Base-by-base conservation (phyloP, 2,888 invertebrate genomes). In the Clepsis dumicolana region DNA sequence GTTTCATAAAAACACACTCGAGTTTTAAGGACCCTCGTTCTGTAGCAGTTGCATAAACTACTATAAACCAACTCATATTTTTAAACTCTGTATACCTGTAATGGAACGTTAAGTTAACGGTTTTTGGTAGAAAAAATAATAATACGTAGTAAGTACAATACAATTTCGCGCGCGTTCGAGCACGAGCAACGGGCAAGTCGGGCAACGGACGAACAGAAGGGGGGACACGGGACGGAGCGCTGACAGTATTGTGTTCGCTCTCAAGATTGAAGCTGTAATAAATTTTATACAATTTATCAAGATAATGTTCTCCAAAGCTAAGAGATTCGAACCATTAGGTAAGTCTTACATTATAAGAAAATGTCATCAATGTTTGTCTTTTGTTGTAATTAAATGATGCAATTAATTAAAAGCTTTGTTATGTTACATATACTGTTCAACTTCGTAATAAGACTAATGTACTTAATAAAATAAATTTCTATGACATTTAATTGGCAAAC, bases 261-360 rank as follows among this genome's bases (percentile, higher is more conserved):
- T 48, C 18, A 29, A 38, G 21, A 32, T 66, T 54, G 14, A 32
- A 54, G 48, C 56, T 61, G 35, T 16, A 8, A 32, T 25, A 18
- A 5, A 7, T 29, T 54, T 53, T 16, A 60, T 25, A n/a, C n/a
- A n/a, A n/a, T n/a, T n/a, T 57, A 38, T 53, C 54, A 14, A 27
- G 25, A 85, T 64, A 70, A 93, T 93, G 93, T 93, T 93, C 77
- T 91, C 93, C 10, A 93, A 93, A 81, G 91, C 93, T 16, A 93
- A 93, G 74, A 84, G 93, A 69, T 93, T 93, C 79, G 91, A 92
- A 77, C 77, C 81, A 65, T 71, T 81, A 41, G 88, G 92, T 92
- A 83, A 90, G 90, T 85, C 27, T 65, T 1, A 44, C 57, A 64
- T 60, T 48, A 8, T 21, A 18, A 16, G 2, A 48, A 21, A 10